phyloP scores from a whole-genome alignment of 2,888 invertebrate genomes.

The Onthophagus sagittarius region DNA sequence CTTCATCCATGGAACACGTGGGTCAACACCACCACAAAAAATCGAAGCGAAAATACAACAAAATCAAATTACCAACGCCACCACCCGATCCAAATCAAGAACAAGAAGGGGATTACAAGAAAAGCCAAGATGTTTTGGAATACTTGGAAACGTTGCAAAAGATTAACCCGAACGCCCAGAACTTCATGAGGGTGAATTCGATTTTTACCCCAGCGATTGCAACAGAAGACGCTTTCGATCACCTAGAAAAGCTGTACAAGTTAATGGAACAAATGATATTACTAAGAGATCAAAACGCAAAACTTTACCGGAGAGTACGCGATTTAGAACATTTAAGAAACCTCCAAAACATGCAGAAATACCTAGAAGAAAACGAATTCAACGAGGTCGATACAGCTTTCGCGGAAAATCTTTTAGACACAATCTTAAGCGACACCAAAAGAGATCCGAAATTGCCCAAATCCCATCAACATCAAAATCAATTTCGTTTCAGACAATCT shows the following conservation, averaged over 20 bases:
- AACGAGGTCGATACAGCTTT: slow-evolving; percentile 60
- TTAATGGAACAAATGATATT: slow-evolving; percentile 73
- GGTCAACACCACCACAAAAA: slow-evolving; percentile 19
- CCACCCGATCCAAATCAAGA: slow-evolving; percentile 46
- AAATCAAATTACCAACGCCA: slow-evolving; percentile 46
- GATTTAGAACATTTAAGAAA: slow-evolving; percentile 70
- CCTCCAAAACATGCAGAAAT: slow-evolving; percentile 58
- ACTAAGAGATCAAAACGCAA: slow-evolving; percentile 67
- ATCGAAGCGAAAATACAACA: slow-evolving; percentile 33
- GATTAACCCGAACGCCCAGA: slow-evolving; percentile 26
- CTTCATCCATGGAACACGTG: slow-evolving; percentile 27
- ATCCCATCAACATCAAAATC: slow-evolving; percentile 21
- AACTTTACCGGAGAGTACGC: slow-evolving; percentile 62
- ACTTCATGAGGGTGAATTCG: slow-evolving; percentile 51
- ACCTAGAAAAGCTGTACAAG: slow-evolving; percentile 72
- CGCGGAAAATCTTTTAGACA: slow-evolving; percentile 60
- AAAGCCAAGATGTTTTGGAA: slow-evolving; percentile 45
- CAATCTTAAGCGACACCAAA: slow-evolving; percentile 56
- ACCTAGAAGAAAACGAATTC: slow-evolving; percentile 48
- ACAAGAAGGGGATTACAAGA: slow-evolving; percentile 20
- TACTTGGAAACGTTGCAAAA: slow-evolving; percentile 48
- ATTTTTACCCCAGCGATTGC: slow-evolving; percentile 57
- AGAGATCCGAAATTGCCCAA: slow-evolving; percentile 34
- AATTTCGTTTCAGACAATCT: slow-evolving; percentile 47
- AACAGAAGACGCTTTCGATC: slow-evolving; percentile 68